Percentiles rank a stretch among this genome's conserved stretches.
Conservation (phyloP, 2,797 vertebrate species). For the Chiroxiphia lanceolata region DNA sequence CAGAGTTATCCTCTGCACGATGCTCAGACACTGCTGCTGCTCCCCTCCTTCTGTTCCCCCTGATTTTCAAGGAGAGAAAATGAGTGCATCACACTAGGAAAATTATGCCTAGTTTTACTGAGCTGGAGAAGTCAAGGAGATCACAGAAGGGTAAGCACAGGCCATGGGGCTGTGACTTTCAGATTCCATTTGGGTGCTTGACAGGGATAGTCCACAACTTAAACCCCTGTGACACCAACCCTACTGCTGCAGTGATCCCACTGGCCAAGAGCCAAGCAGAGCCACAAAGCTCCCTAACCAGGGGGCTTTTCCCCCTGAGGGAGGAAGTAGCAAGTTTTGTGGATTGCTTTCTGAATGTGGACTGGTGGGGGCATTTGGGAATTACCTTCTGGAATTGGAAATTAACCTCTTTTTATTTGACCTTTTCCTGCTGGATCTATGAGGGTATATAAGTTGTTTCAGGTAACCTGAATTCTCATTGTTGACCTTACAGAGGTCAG, state of each 20-base stretch:
- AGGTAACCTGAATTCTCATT: not conserved
- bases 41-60: not conserved
- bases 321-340: not conserved
- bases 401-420: not conserved
- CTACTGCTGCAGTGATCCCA: not conserved
- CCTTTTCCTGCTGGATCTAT: not conserved
- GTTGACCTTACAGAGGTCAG: not conserved
- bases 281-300: not conserved
- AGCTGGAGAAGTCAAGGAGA: not conserved
- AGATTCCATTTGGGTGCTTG: not conserved
- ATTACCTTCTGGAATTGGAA: not conserved
- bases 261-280: not conserved
- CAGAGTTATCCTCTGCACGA: not conserved
- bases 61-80: not conserved
- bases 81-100: not conserved
- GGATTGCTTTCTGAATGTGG: not conserved
- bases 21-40: not conserved
- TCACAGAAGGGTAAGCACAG: fast-evolving
- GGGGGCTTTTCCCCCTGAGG: not conserved
- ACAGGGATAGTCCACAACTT: not conserved
- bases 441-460: not conserved
- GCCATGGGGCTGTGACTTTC: not conserved
- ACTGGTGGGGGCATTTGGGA: not conserved
- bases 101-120: not conserved
- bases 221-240: not conserved